These are phyloP conservation scores for Rafetus swinhoei DNA, from an alignment of 2,113 vertebrate genomes.

Conservation along the genomic window DNA sequence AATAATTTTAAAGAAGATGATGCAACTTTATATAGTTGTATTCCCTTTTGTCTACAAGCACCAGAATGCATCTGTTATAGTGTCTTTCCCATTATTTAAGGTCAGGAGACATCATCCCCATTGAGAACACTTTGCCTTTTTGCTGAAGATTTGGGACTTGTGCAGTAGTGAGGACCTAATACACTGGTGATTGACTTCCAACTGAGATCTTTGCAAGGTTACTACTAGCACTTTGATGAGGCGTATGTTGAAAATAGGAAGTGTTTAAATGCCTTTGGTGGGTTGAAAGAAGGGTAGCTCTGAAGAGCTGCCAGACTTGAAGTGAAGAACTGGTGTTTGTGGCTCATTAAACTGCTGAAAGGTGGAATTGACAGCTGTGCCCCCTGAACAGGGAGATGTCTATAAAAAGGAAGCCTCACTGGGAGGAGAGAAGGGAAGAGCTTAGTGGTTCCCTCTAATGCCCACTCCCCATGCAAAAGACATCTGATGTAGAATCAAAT, in stretches of 20 bases:
- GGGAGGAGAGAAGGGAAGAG: fast-evolving
- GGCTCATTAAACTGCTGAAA: not conserved
- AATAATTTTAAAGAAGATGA: not conserved
- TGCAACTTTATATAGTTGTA: not conserved
- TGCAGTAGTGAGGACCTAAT: not conserved
- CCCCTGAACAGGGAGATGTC: not conserved
- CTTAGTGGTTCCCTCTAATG: not conserved
- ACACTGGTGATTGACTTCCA: not conserved
- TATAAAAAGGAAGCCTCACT: not conserved
- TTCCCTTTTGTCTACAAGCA: not conserved
- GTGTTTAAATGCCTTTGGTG: not conserved
- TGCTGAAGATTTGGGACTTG: not conserved
- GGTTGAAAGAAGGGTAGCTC: not conserved
- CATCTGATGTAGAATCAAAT: fast-evolving
- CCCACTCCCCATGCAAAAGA: not conserved
- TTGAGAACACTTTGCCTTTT: fast-evolving
- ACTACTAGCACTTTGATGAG: not conserved
- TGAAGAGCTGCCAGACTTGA: not conserved
- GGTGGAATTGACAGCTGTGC: not conserved
- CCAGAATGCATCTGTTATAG: not conserved
- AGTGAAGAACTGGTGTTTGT: not conserved
- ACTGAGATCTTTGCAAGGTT: not conserved
- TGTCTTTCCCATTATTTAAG: not conserved
- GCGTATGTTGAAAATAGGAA: not conserved
- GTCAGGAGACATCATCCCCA: not conserved